Conservation (phyloP, 1,140 invertebrate genomes). For the Ladona fulva region DNA sequence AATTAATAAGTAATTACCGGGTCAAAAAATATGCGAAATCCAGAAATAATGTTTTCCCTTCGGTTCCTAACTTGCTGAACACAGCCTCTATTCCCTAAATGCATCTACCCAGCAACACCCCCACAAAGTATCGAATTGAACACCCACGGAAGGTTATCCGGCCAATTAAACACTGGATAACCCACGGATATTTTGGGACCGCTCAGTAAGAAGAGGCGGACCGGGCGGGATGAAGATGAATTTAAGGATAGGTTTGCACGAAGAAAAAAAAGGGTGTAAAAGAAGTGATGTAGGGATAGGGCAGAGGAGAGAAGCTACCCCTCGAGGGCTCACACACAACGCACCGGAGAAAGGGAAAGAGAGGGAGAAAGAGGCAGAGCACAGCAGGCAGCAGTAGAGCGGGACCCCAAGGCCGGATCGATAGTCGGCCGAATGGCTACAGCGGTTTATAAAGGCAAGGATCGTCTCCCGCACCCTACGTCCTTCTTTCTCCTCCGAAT, state of each 20-base stretch:
- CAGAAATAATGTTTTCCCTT: too few species aligned
- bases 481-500: slow-evolving; percentile 9
- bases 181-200: background rate
- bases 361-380: background rate
- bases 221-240: background rate
- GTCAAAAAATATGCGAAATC: too few species aligned
- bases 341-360: background rate
- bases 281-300: background rate
- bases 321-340: background rate
- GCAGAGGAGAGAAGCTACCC: background rate
- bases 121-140: too few species aligned
- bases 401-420: background rate
- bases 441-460: background rate
- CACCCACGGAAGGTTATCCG: background rate
- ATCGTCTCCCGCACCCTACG: background rate
- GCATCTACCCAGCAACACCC: background rate
- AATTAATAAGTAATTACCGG: too few species aligned
- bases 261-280: background rate
- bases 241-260: background rate
- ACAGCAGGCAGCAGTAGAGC: background rate
- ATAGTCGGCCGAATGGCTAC: slow-evolving; percentile 2
- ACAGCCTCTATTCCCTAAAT: background rate
- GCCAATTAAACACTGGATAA: background rate
- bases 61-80: too few species aligned
- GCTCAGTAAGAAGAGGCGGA: background rate